Evolutionary conservation across 2,113 vertebrate genomes (phyloP).

Genomic region (Seriola rivoliana): DNA sequence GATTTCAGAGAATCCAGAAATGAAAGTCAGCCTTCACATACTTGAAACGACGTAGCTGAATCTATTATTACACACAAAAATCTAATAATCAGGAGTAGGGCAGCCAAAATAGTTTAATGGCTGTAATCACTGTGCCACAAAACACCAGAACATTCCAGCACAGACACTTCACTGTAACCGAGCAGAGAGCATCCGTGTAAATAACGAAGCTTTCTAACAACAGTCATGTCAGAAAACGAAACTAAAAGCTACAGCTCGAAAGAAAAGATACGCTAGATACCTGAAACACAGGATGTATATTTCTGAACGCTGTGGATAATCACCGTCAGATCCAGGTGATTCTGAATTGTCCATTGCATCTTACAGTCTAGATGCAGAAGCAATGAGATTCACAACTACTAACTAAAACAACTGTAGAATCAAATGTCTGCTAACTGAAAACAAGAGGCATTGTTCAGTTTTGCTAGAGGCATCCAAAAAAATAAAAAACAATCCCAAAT

Average conservation of each 20-base stretch:
- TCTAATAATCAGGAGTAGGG: neutral
- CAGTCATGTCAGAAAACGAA: slow-evolving; percentile 51
- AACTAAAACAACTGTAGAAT: neutral
- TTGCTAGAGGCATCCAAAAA: fast-evolving
- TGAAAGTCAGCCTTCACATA: neutral
- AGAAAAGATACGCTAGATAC: neutral
- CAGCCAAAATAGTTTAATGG: neutral
- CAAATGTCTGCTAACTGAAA: neutral
- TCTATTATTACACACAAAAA: neutral
- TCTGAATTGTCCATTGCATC: neutral
- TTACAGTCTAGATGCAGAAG: neutral
- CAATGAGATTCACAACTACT: neutral
- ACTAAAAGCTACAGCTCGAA: neutral
- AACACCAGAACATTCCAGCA: slow-evolving; percentile 76
- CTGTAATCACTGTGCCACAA: neutral
- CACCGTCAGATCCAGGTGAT: slow-evolving; percentile 15
- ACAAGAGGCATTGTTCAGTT: neutral
- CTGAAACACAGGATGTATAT: neutral
- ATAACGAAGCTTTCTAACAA: slow-evolving; percentile 1
- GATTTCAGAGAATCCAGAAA: slow-evolving; percentile 22
- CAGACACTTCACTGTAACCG: neutral
- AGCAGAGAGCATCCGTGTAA: slow-evolving; percentile 22
- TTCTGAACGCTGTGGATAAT: neutral
- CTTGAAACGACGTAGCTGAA: neutral
- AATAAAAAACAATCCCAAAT: neutral